A percentile compares a stretch with the other conserved stretches of the same genome.
phyloP scores from a whole-genome alignment of 2,888 invertebrate species.

The Agrotis puta region DNA sequence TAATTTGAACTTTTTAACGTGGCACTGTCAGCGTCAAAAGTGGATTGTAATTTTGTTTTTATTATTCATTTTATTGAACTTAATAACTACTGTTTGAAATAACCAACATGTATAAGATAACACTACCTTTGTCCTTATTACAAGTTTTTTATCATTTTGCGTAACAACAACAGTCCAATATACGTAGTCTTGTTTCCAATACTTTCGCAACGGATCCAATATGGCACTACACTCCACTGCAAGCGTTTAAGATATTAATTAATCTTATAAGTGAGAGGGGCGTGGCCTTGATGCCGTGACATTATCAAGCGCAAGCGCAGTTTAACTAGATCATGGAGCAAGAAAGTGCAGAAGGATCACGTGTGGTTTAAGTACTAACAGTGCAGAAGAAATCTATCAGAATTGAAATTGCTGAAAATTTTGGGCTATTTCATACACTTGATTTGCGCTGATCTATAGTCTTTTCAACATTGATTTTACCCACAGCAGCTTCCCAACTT shows the following conservation, averaged over 20 bases:
- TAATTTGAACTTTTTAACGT: not conserved
- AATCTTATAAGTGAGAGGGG: conserved; percentile 43
- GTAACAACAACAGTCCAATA: conserved; percentile 4
- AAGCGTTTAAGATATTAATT: conserved; percentile 54
- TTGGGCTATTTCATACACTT: too few relatives aligned
- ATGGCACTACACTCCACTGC: conserved; percentile 27
- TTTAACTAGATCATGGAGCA: conserved; percentile 25
- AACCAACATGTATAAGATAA: too few relatives aligned
- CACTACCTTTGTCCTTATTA: not conserved
- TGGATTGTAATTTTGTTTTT: not conserved
- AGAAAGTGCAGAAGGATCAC: conserved; percentile 1
- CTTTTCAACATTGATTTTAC: too few relatives aligned
- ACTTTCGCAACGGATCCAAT: conserved; percentile 48
- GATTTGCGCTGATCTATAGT: too few relatives aligned
- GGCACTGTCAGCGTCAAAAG: not conserved
- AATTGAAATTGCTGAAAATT: too few relatives aligned
- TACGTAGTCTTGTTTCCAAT: conserved; percentile 31
- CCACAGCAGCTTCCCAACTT: too few relatives aligned
- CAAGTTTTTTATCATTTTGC: not conserved
- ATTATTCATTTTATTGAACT: not conserved
- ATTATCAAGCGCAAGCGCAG: conserved; percentile 42
- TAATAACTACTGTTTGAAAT: not conserved
- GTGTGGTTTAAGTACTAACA: not conserved
- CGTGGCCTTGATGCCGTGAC: conserved; percentile 55
- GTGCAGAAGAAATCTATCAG: not conserved